These are phyloP conservation scores for Terebella lapidaria DNA, from an alignment of 2,888 invertebrate genomes.

Conservation along the genomic window DNA sequence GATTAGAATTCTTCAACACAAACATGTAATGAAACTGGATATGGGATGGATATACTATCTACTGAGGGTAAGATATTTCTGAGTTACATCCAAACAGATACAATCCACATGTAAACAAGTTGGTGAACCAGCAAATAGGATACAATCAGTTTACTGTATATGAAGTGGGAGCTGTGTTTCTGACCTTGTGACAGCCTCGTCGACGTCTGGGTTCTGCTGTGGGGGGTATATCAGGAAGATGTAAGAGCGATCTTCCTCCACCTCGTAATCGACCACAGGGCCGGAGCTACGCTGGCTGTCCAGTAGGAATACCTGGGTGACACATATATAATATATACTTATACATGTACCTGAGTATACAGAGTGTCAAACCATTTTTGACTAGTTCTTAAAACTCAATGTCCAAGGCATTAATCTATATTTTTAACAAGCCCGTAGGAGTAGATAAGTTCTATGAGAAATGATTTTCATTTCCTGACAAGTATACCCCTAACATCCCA, in stretches of 20 bases:
- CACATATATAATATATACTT: too few relatives aligned
- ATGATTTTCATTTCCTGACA: too few relatives aligned
- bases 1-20: too few relatives aligned
- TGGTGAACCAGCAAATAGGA: not conserved
- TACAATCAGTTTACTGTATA: not conserved
- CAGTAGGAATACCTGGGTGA: conserved; percentile 60
- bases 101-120: not conserved
- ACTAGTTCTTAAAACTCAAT: too few relatives aligned
- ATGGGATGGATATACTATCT: not conserved
- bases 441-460: too few relatives aligned
- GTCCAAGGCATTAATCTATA: too few relatives aligned
- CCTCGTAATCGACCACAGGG: conserved; percentile 27
- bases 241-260: conserved; percentile 75
- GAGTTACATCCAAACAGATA: not conserved
- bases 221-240: conserved; percentile 78
- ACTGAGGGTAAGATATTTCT: too few relatives aligned
- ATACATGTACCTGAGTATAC: too few relatives aligned
- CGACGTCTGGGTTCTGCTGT: conserved; percentile 26
- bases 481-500: too few relatives aligned
- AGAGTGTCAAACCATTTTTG: too few relatives aligned
- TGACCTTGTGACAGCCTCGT: conserved; percentile 10
- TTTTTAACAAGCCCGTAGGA: too few relatives aligned
- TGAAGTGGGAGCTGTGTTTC: too few relatives aligned
- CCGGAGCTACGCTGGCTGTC: conserved; percentile 58
- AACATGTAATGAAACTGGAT: not conserved